Evolutionary conservation across 2,888 invertebrate species (phyloP), one percentile per base, ranked within the genome.

Genomic region (Heliconius erato): DNA sequence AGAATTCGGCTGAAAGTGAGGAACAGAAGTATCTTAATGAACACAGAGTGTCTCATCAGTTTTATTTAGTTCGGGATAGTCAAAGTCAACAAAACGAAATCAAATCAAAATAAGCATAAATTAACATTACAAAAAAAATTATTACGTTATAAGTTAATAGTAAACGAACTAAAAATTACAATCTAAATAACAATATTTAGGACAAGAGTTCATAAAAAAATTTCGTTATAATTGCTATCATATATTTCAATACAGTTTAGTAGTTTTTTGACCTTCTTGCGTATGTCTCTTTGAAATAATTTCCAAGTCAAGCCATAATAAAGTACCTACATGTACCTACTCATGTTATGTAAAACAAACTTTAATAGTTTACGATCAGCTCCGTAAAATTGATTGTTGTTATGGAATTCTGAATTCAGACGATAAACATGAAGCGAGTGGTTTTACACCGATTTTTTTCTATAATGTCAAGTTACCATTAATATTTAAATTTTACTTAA

Each of bases 231-330:
- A 74, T 23, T 35, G 59, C 76, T n/a, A 14, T 63, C 76, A 40
- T 40, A 76, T 76, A 63, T 63, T 76, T 76, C 26, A 63, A 63
- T 40, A 76, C 63, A 16, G 26, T 76, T 76, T 16, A 76, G 74
- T 16, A 63, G 54, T 76, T 76, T 59, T 35, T 63, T 76, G 76
- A 76, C 63, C 74, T 35, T 35, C 59, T 5, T 35, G 32, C 59
- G 59, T 59, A 35, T 63, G 74, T 76, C 59, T 59, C 74, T 76
- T 76, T 35, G 59, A 76, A 76, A 63, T 59, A 63, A 74, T 59
- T 35, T 76, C 63, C 63, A n/a, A 63, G n/a, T n/a, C 54, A 19
- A 54, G 19, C n/a, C n/a, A 76, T 40, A 72, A 72, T 3, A 7
- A n/a, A 44, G 26, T 44, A n/a, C 72, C 3, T 16, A 26, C 72